Conservation (phyloP, 2,888 invertebrate genomes). For the Nudaria mundana region DNA sequence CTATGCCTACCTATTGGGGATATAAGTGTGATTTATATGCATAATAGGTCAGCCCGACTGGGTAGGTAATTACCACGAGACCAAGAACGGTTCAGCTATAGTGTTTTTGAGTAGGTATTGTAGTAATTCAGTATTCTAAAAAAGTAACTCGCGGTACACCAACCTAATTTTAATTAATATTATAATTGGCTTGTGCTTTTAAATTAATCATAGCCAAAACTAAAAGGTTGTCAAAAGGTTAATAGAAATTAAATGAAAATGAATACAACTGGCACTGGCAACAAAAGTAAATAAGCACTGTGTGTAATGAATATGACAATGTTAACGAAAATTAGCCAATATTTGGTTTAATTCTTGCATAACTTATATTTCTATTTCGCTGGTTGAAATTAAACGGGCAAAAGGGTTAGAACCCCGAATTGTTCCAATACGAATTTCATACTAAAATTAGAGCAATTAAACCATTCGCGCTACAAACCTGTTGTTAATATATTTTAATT, state of each 20-base stretch:
- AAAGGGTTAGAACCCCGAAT: conserved; percentile 34
- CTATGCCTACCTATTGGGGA: no score
- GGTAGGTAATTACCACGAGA: no score
- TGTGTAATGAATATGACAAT: conserved; percentile 52
- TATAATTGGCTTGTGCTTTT: no score
- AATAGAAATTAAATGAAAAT: conserved; percentile 45
- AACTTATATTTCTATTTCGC: conserved; percentile 53
- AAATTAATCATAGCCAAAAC: conserved; percentile 25
- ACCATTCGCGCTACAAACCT: conserved; percentile 14
- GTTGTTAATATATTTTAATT: conserved; percentile 17
- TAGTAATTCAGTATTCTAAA: no score
- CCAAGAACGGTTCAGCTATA: no score
- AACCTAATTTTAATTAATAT: no score
- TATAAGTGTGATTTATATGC: no score
- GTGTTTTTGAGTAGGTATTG: no score
- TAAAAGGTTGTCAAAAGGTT: conserved; percentile 25
- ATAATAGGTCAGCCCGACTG: no score
- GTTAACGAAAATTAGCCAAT: conserved; percentile 51
- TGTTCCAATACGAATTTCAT: conserved; percentile 28
- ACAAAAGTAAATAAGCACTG: conserved; percentile 46
- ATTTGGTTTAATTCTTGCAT: conserved; percentile 43
- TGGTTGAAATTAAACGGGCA: conserved; percentile 42
- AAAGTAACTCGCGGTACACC: no score
- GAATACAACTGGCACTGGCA: conserved; percentile 49
- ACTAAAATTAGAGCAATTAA: conserved; percentile 34